Base-by-base conservation (phyloP, 2,888 invertebrate genomes). In the Dendrolimus pini region DNA sequence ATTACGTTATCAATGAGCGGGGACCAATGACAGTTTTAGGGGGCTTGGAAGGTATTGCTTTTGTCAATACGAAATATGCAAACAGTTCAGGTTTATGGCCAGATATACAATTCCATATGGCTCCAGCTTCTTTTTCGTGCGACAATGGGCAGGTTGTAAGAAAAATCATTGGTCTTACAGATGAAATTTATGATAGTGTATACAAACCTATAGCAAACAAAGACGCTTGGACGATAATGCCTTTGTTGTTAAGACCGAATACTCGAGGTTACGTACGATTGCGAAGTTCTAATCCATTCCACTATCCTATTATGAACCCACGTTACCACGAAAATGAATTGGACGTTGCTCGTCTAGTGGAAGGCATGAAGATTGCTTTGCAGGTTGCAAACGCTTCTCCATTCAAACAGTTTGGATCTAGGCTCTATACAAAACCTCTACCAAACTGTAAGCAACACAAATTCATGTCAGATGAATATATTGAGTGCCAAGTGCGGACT, bases 71-170 rank as follows among this genome's bases (percentile, higher is more conserved):
- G 0, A 94, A 94, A 62, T 96, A 94, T 68, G 96, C 96, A 0
- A 97, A 97, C 71, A 88, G 91, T 56, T 93, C 95, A 1, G 93
- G 94, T 1, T 92, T 94, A 62, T 96, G 96, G 93, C 97, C 97
- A 0, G 97, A 98, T 70, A 94, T 98, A 55, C 97, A 98, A 71
- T 96, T 97, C 70, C 97, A 98, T 74, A 97, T 98, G 95, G 97
- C 97, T 1, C 97, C 97, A 1, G 96, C 97, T 0, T 96, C 96
- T 0, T 94, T 96, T 53, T 95, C 95, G 60, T 96, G 96, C 0
- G 96, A 96, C 73, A 94, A 93, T 58, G 95, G 95, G 0, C 92
- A 93, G 57, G 90, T 96, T 74, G 94, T 96, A 0, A 88, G 93
- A 77, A 93, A 96, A 86, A 95, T 96, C 41, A 82, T 96, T 41